A percentile compares a stretch with the other conserved stretches of the same genome.
phyloP scores from a whole-genome alignment of 1,140 invertebrate genomes.

The Phymastichus coffea region DNA sequence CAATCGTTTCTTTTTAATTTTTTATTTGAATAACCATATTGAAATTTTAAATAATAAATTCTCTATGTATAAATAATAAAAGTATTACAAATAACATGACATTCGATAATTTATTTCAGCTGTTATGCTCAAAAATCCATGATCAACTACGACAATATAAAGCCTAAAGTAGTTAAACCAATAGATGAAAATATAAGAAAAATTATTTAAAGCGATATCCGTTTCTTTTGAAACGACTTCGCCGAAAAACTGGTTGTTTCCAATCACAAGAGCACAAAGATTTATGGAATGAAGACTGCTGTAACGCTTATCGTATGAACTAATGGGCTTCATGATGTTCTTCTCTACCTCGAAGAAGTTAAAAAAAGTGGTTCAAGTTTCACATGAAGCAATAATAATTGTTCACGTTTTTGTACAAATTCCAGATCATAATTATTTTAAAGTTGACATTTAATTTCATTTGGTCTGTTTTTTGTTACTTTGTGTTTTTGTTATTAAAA shows the following conservation, averaged over 20 bases:
- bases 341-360: background rate
- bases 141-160: constrained; percentile 45
- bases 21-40: background rate
- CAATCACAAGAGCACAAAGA: constrained; percentile 10
- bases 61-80: no score
- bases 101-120: constrained; percentile 31
- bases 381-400: background rate
- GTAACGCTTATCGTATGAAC: background rate
- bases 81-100: background rate
- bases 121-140: constrained; percentile 47
- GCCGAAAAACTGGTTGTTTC: background rate
- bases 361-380: background rate
- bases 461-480: background rate
- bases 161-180: constrained; percentile 27
- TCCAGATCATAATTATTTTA: background rate
- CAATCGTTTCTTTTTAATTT: background rate
- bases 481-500: background rate
- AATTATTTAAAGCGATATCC: background rate
- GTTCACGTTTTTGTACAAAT: constrained; percentile 3
- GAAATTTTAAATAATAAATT: background rate
- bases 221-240: background rate
- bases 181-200: background rate
- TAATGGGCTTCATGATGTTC: background rate
- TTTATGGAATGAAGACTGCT: constrained; percentile 16
- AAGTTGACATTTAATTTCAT: background rate